Evolutionary conservation across 2,888 invertebrate genomes (phyloP), one percentile per base, ranked within the genome.

Genomic region (Deilephila elpenor): DNA sequence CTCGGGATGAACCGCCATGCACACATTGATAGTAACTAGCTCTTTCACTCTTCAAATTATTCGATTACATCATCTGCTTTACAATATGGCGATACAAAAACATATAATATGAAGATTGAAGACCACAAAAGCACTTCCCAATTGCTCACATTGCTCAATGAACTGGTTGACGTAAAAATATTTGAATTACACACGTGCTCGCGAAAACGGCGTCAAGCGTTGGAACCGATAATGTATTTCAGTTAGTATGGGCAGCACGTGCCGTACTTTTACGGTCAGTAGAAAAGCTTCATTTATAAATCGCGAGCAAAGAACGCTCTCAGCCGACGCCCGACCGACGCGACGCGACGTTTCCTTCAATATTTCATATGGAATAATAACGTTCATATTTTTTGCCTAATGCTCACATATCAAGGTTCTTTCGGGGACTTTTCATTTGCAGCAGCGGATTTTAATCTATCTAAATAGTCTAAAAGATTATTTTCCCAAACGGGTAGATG

Each of bases 271-370:
- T 67, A 67, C 67, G 51, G 71, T 59, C 71, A 59, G 59, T 71
- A 29, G 71, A 71, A 74, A 59, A 20, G 59, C 62, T 37, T 59
- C 60, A 74, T 64, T 61, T 74, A 71, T 34, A 62, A 62, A 20
- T 74, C 37, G n/a, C 19, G 29, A 60, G 71, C 32, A 20, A 32
- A 75, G 64, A 60, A 62, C 20, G 74, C 78, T 76, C 73, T 44
- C 64, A 67, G 62, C n/a, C 62, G 19, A 19, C 25, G 14, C 44
- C 44, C 64, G 11, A 3, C n/a, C 44, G 25, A 44, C 64, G 14
- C 44, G 25, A 44, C 64, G 14, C 25, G 25, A 25, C 25, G 25
- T 14, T 67, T 20, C 20, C 20, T 67, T 25, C 44, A 51, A 44
- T 25, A 25, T 44, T 67, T 67, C 8, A 20, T n/a, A n/a, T 20